Percentiles rank a stretch among this genome's conserved stretches.
These are phyloP conservation scores for Hemiprocne comata DNA, from an alignment of 2,113 vertebrate species.

Conservation along the genomic window DNA sequence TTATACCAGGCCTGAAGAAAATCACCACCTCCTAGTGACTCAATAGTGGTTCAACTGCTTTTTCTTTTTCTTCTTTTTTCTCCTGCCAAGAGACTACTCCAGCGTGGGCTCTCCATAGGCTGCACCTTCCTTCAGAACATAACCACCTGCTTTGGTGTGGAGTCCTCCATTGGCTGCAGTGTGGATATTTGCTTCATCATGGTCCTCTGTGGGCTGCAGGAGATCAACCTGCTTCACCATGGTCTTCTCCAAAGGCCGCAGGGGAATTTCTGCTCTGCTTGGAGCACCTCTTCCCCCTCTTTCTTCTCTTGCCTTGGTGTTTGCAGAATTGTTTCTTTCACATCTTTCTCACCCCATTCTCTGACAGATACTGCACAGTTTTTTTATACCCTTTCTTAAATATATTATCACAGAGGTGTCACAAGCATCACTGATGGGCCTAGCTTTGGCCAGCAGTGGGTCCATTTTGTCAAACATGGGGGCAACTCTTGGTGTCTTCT, in stretches of 20 bases:
- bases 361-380: neutral
- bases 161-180: neutral
- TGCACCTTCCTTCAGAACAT: neutral
- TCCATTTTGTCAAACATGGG: neutral
- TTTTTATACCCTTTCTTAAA: neutral
- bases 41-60: rapidly evolving
- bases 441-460: neutral
- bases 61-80: neutral
- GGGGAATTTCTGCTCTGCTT: neutral
- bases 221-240: neutral
- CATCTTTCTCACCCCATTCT: neutral
- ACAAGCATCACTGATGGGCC: neutral
- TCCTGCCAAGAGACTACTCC: neutral
- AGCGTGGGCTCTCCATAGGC: too few species aligned
- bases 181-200: neutral
- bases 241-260: neutral
- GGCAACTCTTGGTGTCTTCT: neutral
- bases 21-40: neutral
- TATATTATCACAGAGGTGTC: neutral
- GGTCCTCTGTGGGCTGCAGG: neutral
- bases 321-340: neutral
- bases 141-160: neutral
- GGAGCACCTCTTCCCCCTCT: neutral
- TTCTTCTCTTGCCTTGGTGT: neutral
- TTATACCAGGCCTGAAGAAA: neutral